These are phyloP conservation scores for Gambusia affinis DNA, from an alignment of 2,113 vertebrate species.

Conservation along the genomic window DNA sequence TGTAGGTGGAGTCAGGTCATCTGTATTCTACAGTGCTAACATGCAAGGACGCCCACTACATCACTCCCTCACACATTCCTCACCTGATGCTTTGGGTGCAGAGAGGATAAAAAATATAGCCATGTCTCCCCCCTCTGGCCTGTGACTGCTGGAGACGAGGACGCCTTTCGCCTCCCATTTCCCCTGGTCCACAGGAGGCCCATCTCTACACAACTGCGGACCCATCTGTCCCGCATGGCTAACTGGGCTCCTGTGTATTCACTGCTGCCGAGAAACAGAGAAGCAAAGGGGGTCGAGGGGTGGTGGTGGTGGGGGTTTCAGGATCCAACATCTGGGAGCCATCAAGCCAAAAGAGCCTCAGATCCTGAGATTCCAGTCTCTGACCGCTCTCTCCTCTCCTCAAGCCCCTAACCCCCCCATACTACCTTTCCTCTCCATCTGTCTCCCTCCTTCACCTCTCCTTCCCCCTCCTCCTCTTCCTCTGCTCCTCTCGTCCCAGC, in stretches of 20 bases:
- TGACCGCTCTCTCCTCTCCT: slow-evolving; percentile 52
- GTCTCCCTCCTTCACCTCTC: slow-evolving; percentile 57
- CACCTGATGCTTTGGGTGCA: slow-evolving; percentile 15
- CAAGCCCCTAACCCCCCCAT: slow-evolving; percentile 55
- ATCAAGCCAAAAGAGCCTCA: slow-evolving; percentile 79
- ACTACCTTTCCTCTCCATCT: slow-evolving; percentile 63
- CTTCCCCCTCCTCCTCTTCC: slow-evolving; percentile 51
- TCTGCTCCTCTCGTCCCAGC: slow-evolving; percentile 60
- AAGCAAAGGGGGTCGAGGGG: slow-evolving; percentile 41
- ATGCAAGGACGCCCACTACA: background rate
- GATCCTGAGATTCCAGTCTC: slow-evolving; percentile 75
- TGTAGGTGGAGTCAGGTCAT: background rate
- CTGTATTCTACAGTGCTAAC: slow-evolving; percentile 1
- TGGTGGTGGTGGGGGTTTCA: slow-evolving; percentile 34
- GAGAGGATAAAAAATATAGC: slow-evolving; percentile 56
- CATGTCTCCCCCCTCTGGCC: slow-evolving; percentile 58
- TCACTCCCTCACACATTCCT: slow-evolving; percentile 1
- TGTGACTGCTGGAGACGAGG: slow-evolving; percentile 59
- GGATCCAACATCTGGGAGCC: slow-evolving; percentile 85
- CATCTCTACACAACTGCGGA: slow-evolving; percentile 69
- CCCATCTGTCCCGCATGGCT: slow-evolving; percentile 73
- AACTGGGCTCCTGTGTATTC: slow-evolving; percentile 77
- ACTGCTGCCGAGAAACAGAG: slow-evolving; percentile 61
- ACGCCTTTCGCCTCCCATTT: slow-evolving; percentile 71
- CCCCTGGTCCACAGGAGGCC: slow-evolving; percentile 76